Evolutionary conservation across 2,888 invertebrate species (phyloP).

Genomic region (Apotomis betuletana): DNA sequence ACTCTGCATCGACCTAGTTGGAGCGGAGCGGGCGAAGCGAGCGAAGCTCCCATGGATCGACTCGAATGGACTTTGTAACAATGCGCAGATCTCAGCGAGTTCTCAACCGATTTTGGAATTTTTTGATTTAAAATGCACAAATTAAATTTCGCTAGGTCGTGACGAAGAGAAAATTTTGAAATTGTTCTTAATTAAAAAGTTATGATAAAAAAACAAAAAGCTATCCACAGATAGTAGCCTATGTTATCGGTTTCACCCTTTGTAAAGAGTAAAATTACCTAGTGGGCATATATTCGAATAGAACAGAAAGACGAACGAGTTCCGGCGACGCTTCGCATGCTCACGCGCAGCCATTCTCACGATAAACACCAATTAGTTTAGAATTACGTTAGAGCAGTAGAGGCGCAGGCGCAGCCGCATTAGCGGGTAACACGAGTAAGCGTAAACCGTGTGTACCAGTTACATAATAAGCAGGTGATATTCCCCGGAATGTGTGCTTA

Average conservation of each 20-base stretch:
- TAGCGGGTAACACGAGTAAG: slow-evolving; percentile 21
- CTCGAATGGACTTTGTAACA: too few species aligned
- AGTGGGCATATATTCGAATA: background rate
- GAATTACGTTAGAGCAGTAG: slow-evolving; percentile 22
- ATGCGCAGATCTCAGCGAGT: too few species aligned
- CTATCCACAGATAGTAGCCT: too few species aligned
- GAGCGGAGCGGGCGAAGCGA: too few species aligned
- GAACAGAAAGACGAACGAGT: background rate
- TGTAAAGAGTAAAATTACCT: background rate
- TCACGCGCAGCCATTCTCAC: slow-evolving; percentile 33
- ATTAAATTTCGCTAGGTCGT: too few species aligned
- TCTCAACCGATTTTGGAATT: too few species aligned
- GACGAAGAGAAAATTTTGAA: too few species aligned
- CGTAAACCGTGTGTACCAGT: background rate
- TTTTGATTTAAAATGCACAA: too few species aligned
- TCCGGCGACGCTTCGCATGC: slow-evolving; percentile 4
- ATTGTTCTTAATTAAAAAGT: too few species aligned
- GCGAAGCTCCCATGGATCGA: too few species aligned
- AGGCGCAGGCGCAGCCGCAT: slow-evolving; percentile 3
- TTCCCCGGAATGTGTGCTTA: background rate
- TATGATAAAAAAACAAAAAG: too few species aligned
- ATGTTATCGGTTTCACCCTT: background rate
- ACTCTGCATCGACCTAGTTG: too few species aligned
- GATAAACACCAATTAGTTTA: slow-evolving; percentile 39
- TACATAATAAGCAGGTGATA: background rate